Evolutionary conservation across 2,888 invertebrate species (phyloP).

Genomic region (Micropterix aruncella): DNA sequence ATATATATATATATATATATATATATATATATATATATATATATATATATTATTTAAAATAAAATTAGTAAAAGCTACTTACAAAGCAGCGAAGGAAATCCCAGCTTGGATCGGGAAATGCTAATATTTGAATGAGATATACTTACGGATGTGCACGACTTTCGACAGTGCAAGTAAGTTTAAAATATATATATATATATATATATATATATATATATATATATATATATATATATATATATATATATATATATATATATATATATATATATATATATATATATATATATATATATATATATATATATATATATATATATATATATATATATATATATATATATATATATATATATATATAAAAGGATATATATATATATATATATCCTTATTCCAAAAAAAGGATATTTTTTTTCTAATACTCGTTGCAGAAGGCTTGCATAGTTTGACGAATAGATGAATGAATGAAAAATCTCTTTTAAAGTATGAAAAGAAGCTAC

Average conservation of each 20-base stretch:
- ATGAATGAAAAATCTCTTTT: no score
- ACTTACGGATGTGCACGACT: no score
- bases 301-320: constrained; percentile 1
- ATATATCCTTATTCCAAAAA: not conserved
- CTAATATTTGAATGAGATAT: no score
- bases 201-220: not conserved
- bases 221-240: not conserved
- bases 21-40: not conserved
- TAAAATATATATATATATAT: not conserved
- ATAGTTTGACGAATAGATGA: no score
- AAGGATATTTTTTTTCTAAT: not conserved
- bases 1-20: not conserved
- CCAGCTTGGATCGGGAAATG: no score
- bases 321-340: not conserved
- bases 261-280: not conserved
- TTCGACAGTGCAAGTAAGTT: no score
- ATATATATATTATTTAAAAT: not conserved
- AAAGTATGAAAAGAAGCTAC: no score
- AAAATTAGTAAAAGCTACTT: no score
- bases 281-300: not conserved
- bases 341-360: constrained; percentile 3
- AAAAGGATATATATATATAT: constrained; percentile 3
- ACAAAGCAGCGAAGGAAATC: no score
- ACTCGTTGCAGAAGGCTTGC: no score
- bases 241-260: no score